A percentile compares a stretch with the other conserved stretches of the same genome.
phyloP scores from a whole-genome alignment of 2,888 invertebrate species.

The Himalopsyche anomala region DNA sequence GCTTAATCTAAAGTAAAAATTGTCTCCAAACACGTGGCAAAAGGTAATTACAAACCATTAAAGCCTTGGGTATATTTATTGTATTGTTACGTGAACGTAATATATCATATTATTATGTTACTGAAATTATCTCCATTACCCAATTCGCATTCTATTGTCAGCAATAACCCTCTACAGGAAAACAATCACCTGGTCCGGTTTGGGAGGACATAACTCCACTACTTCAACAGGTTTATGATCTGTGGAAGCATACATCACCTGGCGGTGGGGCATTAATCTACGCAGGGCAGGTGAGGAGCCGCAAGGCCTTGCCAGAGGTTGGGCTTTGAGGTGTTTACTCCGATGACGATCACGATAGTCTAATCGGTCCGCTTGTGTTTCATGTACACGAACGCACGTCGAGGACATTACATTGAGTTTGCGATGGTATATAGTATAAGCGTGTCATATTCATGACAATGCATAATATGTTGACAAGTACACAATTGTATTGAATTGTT shows the following conservation, averaged over 20 bases:
- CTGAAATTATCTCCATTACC: neutral
- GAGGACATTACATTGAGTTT: neutral
- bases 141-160: slow-evolving; percentile 27
- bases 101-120: neutral
- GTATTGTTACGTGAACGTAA: neutral
- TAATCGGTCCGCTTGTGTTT: neutral
- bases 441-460: neutral
- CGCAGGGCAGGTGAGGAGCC: slow-evolving; percentile 18
- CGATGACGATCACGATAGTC: slow-evolving; percentile 21
- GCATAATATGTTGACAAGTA: neutral
- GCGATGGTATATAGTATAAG: neutral
- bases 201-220: slow-evolving; percentile 33
- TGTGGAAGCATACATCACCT: slow-evolving; percentile 48
- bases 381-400: neutral
- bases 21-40: too few relatives aligned
- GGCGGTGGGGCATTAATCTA: slow-evolving; percentile 51
- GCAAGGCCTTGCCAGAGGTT: slow-evolving; percentile 5
- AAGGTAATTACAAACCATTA: too few relatives aligned
- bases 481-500: neutral
- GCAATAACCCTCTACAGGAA: slow-evolving; percentile 34
- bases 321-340: slow-evolving; percentile 8
- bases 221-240: slow-evolving; percentile 42
- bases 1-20: too few relatives aligned
- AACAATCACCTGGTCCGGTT: slow-evolving; percentile 23
- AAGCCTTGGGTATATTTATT: neutral